A percentile compares a stretch with the other conserved stretches of the same genome.
Conservation (phyloP, 2,113 vertebrate species). For the Misgurnus mizolepis region DNA sequence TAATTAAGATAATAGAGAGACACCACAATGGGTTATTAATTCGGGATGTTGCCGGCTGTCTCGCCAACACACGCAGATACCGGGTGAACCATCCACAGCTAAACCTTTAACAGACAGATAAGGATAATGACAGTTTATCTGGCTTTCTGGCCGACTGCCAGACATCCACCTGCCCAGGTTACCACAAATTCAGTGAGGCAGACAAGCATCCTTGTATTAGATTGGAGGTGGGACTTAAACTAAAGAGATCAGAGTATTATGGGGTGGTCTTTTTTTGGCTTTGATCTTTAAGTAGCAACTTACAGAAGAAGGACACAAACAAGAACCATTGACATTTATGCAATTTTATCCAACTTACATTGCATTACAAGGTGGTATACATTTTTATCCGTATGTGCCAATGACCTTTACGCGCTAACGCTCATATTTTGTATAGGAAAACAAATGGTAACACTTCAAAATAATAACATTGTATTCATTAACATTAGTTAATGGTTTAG, state of each 20-base stretch:
- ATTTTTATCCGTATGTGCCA: too few species aligned
- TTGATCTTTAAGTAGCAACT: too few species aligned
- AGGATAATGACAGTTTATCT: slow-evolving; percentile 4
- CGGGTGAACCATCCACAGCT: neutral
- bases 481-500: too few species aligned
- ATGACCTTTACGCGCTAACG: too few species aligned
- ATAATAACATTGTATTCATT: too few species aligned
- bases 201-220: neutral
- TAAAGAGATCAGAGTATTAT: neutral
- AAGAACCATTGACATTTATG: too few species aligned
- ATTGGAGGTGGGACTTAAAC: neutral
- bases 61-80: slow-evolving; percentile 31
- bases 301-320: too few species aligned
- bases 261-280: too few species aligned
- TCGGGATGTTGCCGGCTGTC: slow-evolving; percentile 7
- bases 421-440: too few species aligned
- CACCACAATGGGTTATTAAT: slow-evolving; percentile 53
- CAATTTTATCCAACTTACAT: too few species aligned
- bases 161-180: slow-evolving; percentile 22
- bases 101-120: slow-evolving; percentile 3
- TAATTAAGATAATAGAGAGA: slow-evolving; percentile 56
- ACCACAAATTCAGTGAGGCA: neutral
- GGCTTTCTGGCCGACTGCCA: neutral
- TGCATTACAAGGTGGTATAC: too few species aligned
- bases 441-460: too few species aligned